A percentile compares a stretch with the other conserved stretches of the same genome.
phyloP scores from a whole-genome alignment of 2,113 vertebrate genomes.

The Lamprotornis superbus region DNA sequence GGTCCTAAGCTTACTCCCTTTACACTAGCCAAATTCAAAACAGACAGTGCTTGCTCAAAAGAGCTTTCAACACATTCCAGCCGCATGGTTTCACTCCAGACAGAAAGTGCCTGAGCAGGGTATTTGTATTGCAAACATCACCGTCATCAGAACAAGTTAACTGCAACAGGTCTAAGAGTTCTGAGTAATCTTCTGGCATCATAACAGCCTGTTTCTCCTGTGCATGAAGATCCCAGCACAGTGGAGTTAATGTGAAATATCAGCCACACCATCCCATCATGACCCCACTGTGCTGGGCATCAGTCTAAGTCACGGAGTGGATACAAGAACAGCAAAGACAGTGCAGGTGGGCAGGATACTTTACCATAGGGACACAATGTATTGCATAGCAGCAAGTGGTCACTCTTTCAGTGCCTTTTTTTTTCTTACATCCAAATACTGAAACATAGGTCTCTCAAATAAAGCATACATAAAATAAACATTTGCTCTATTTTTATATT shows the following conservation, averaged over 20 bases:
- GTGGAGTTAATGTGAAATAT: neutral
- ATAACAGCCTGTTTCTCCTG: neutral
- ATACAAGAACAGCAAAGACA: neutral
- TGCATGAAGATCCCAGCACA: neutral
- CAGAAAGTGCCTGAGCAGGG: neutral
- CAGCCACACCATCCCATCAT: neutral
- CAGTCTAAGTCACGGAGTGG: neutral
- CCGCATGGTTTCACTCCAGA: neutral
- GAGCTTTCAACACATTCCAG: neutral
- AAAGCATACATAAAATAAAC: neutral
- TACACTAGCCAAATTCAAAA: neutral
- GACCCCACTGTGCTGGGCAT: neutral
- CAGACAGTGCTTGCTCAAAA: neutral
- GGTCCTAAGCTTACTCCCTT: neutral
- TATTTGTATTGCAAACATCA: neutral
- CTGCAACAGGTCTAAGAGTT: neutral
- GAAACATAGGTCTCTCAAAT: neutral
- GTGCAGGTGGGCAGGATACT: neutral
- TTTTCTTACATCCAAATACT: neutral
- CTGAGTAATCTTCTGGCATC: neutral
- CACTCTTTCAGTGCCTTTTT: neutral
- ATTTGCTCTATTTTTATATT: neutral
- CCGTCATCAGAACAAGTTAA: neutral
- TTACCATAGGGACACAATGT: neutral
- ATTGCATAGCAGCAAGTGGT: neutral